Base-by-base conservation (phyloP, 2,797 vertebrate genomes). In the Aeoliscus strigatus region DNA sequence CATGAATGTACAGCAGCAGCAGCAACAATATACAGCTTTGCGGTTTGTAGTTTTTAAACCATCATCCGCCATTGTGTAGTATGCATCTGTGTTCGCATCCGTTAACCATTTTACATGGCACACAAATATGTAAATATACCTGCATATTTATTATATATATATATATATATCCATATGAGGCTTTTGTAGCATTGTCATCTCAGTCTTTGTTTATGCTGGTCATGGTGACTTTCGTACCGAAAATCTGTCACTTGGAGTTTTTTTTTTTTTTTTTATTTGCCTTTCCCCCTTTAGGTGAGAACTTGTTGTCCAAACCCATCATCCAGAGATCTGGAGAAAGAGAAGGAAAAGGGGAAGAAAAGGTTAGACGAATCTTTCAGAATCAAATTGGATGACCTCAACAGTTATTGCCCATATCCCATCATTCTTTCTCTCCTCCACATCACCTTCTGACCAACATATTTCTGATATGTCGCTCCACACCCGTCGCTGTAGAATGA, bases 1-100 rank as follows among this genome's bases (percentile, higher is more conserved):
- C 92, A 91, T 90, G 89, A 92, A 93, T 93, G 90, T 94, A 94
- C 94, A 94, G 83, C 80, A 83, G 79, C 71, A 72, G 62, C 90
- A 91, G 91, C 91, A 88, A 88, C n/a, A 89, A 91, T 92, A 86
- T 90, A 92, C 90, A 91, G 91, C 91, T 78, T 87, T 83, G 85
- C 82, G 15, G 64, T 82, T 83, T 83, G 78, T 79, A 59, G 87
- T 90, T 91, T 91, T 87, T 90, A 87, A 86, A 89, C 86, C 87
- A 83, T 85, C 79, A 82, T 90, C 89, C 82, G 79, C 88, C 82
- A 79, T 89, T 84, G 76, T 63, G 41, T 77, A 75, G 70, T 77
- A 77, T 70, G 24, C 58, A 64, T 77, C 70, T 69, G 44, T 58
- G 40, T 65, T 53, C 66, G 52, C 65, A 81, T 85, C 75, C 75